Conservation (phyloP, 2,113 vertebrate species). For the Megaceryle maxima region DNA sequence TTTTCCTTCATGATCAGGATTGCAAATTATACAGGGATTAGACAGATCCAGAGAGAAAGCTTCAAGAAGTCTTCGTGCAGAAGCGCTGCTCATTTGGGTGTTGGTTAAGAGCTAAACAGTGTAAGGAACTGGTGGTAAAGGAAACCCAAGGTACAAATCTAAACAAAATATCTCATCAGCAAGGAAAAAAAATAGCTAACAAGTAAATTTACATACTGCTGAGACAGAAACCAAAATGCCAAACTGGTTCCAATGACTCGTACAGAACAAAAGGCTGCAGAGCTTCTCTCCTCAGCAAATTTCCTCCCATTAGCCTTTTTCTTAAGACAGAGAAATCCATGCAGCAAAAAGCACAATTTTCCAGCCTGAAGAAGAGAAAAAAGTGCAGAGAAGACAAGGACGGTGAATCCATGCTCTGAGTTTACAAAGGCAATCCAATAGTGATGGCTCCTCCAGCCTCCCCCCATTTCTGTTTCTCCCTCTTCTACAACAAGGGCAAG, state of each 20-base stretch:
- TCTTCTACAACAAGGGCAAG: neutral
- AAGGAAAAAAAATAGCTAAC: neutral
- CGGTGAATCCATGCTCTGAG: rapidly evolving
- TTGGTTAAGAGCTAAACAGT: neutral
- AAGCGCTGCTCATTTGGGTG: neutral
- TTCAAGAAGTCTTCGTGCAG: neutral
- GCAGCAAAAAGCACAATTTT: neutral
- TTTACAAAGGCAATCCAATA: neutral
- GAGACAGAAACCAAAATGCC: neutral
- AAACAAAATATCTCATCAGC: neutral
- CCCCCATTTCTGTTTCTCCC: neutral
- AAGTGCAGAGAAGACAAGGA: neutral
- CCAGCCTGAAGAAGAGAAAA: neutral
- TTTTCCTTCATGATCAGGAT: neutral
- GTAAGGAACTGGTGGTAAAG: neutral
- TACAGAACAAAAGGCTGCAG: neutral
- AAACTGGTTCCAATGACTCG: neutral
- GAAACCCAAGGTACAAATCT: neutral
- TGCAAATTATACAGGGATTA: neutral
- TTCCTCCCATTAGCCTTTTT: neutral
- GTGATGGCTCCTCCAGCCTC: neutral
- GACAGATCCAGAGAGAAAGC: neutral
- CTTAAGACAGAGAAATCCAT: neutral
- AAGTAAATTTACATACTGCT: neutral
- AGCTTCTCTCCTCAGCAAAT: neutral